Evolutionary conservation across 2,797 vertebrate genomes (phyloP), one percentile per base, ranked within the genome.

Genomic region (Semaprochilodus insignis): DNA sequence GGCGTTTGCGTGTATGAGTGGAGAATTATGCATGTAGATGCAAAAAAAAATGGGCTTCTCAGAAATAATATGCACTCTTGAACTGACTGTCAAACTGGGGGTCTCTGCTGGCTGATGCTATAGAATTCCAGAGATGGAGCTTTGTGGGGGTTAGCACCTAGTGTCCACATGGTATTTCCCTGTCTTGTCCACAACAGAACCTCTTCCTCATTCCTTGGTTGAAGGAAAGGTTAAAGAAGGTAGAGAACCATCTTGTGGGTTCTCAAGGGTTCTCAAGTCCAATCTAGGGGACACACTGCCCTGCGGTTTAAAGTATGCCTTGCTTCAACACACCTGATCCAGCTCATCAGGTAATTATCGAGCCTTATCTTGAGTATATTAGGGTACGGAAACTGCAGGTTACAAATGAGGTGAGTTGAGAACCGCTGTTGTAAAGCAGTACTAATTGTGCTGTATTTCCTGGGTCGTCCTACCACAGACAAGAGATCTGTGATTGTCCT

Each of bases 401-500:
- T n/a, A 7, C 57, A 23, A 23, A 60, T 60, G n/a, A n/a, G 59
- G 14, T 17, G n/a, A 19, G 19, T 19, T 54, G 52, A 54, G 15
- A 59, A 44, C 72, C 21, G 60, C 72, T 81, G 81, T 77, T 63
- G 77, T 86, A 88, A 88, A 84, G 77, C 83, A 82, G 80, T 75
- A 80, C 75, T 73, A 81, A 79, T 51, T 71, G 4, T 34, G 69
- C 13, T 51, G 31, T 77, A 77, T 84, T 80, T 77, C 60, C 82
- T 67, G 55, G 87, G 31, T 31, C 31, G 83, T 85, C 89, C 86
- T 89, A 82, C 65, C 0, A 74, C 88, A 87, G 89, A 88, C 87
- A 62, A 88, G 85, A 87, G 86, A 90, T 90, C 85, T 87, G 90
- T 90, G 88, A 90, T 85, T 91, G 59, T 23, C n/a, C 6, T 21